Base-by-base conservation (phyloP, 2,113 vertebrate species). In the Pteropus alecto region DNA sequence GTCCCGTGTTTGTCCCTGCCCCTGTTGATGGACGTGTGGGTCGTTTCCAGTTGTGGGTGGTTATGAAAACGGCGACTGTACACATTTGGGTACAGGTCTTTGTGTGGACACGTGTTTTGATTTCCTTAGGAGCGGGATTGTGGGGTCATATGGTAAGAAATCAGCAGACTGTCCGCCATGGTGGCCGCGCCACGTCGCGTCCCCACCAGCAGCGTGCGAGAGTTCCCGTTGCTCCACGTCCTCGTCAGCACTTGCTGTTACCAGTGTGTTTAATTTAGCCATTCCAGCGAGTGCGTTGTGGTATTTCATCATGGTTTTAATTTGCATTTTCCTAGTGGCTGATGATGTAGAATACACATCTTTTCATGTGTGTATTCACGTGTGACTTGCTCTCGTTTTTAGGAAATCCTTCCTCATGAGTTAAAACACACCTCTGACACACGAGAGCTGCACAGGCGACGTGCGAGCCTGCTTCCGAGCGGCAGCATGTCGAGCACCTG, bases 401-500 rank as follows among this genome's bases (percentile, higher is more conserved):
- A 82, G n/a, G 38, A 35, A n/a, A n/a, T 7, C 38, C 28, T 71
- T 79, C n/a, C 16, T 67, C 14, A 19, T 35, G 26, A 63, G 38
- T 68, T 70, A 54, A 16, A 73, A 6, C 30, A 8, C 22, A 12
- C 51, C 51, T 60, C 9, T 26, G 41, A 0, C 35, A 1, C 58
- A 33, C 46, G 26, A 15, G 86, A 51, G 14, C 65, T 13, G 0
- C 60, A 1, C 9, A 3, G 67, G 46, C 11, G 22, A 18, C 2
- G 0, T 13, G 30, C 5, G 4, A 0, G 0, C 30, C 70, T 41
- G 43, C 11, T 41, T 61, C 28, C 11, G 4, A 6, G 0, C 8
- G 58, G 43, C 58, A n/a, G 11, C 83, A 3, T 18, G 41, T 77
- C 38, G 6, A 19, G 5, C n/a, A 33, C 6, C n/a, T 15, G 35